phyloP scores from a whole-genome alignment of 2,888 invertebrate species.

The Lasioglossum calceatum region DNA sequence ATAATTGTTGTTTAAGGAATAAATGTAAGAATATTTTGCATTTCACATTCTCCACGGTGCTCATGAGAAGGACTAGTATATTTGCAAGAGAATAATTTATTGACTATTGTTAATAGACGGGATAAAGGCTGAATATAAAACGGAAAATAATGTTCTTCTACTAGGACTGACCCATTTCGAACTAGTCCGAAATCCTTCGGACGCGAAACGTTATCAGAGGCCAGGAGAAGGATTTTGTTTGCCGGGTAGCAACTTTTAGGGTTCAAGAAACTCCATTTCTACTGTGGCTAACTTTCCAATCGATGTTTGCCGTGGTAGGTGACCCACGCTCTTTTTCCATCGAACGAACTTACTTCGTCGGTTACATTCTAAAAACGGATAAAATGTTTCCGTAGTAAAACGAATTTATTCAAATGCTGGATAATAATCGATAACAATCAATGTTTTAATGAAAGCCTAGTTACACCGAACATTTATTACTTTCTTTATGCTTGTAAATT shows the following conservation, averaged over 20 bases:
- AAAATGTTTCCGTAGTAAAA: background rate
- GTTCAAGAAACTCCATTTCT: conserved; percentile 70
- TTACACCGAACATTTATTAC: background rate
- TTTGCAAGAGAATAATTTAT: too few relatives aligned
- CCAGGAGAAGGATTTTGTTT: conserved; percentile 71
- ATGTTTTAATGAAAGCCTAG: background rate
- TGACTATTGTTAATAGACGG: too few relatives aligned
- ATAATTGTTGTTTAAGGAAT: too few relatives aligned
- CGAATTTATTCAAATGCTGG: background rate
- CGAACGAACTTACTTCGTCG: conserved; percentile 41
- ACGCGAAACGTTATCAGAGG: conserved; percentile 34
- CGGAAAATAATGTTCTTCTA: conserved; percentile 37
- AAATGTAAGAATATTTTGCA: too few relatives aligned
- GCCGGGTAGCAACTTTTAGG: conserved; percentile 73
- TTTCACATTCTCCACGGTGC: too few relatives aligned
- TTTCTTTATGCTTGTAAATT: background rate
- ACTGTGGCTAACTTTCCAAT: conserved; percentile 77
- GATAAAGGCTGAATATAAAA: background rate
- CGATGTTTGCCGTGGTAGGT: conserved; percentile 78
- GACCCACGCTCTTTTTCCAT: conserved; percentile 36
- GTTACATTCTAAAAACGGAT: conserved; percentile 58
- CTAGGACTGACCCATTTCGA: conserved; percentile 73
- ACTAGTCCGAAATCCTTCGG: conserved; percentile 56
- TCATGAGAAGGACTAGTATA: too few relatives aligned
- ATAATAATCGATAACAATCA: background rate